Percentiles rank a stretch among this genome's conserved stretches.
These are phyloP conservation scores for Lagopus muta DNA, from an alignment of 2,113 vertebrate genomes.

Conservation along the genomic window DNA sequence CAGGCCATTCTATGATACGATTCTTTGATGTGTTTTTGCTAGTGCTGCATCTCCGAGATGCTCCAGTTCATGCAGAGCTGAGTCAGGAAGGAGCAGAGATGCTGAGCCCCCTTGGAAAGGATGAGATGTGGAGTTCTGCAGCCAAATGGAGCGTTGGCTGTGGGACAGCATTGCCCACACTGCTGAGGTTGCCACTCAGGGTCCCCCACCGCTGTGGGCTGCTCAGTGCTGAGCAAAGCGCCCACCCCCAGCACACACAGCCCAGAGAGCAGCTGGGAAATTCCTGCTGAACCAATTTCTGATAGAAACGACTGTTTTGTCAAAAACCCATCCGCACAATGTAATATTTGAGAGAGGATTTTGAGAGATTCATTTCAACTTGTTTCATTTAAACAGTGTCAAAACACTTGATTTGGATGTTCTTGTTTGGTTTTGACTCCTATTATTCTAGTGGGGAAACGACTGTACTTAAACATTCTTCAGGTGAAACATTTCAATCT, in stretches of 20 bases:
- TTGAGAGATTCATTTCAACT: conserved; percentile 5
- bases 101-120: rapidly evolving
- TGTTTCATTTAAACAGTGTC: conserved; percentile 49
- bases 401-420: conserved; percentile 53
- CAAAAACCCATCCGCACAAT: background rate
- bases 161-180: background rate
- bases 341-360: conserved; percentile 46
- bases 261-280: too few species aligned
- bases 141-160: background rate
- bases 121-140: background rate
- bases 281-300: background rate
- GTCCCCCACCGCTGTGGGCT: background rate
- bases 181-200: rapidly evolving
- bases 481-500: background rate
- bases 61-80: rapidly evolving
- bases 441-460: conserved; percentile 20
- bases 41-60: background rate
- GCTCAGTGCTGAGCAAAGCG: too few species aligned
- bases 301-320: background rate
- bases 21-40: background rate
- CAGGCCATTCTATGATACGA: too few species aligned
- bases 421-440: conserved; percentile 63
- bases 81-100: background rate
- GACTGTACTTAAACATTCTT: conserved; percentile 30
- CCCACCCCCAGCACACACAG: too few species aligned